Conservation (phyloP, 2,888 invertebrate species). For the Acronicta psi region DNA sequence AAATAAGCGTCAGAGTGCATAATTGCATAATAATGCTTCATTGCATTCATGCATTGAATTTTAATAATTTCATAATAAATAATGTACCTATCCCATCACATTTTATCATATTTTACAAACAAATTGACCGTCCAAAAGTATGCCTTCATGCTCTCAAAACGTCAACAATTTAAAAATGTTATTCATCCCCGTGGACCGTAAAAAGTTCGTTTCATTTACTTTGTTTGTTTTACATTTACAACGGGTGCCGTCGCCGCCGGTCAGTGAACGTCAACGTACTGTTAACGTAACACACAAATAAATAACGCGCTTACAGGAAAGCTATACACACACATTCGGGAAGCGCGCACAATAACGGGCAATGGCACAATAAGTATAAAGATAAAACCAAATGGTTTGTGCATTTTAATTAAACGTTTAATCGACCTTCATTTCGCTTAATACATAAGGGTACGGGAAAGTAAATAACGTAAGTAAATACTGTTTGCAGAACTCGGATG, state of each 20-base stretch:
- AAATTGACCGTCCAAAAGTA: conserved; percentile 5
- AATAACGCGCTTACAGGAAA: conserved; percentile 54
- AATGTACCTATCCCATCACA: not conserved
- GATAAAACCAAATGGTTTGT: conserved; percentile 59
- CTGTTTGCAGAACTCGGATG: conserved; percentile 49
- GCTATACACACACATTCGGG: conserved; percentile 44
- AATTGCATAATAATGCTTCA: conserved; percentile 5
- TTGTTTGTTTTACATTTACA: conserved; percentile 39
- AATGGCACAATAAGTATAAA: conserved; percentile 51
- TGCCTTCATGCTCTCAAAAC: conserved; percentile 19
- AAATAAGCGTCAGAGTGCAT: conserved; percentile 25
- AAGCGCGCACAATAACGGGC: conserved; percentile 45
- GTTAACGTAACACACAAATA: conserved; percentile 45
- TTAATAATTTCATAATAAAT: conserved; percentile 14
- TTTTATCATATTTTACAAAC: conserved; percentile 10
- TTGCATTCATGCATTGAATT: too few species aligned
- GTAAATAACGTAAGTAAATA: conserved; percentile 56
- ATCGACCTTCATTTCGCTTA: conserved; percentile 46
- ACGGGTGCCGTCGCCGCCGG: conserved; percentile 16
- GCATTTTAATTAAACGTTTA: conserved; percentile 57
- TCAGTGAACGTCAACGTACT: conserved; percentile 45
- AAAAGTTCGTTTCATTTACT: conserved; percentile 46
- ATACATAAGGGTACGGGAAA: conserved; percentile 56
- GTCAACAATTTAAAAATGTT: conserved; percentile 31
- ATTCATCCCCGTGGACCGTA: conserved; percentile 22